Conservation (phyloP, 2,113 vertebrate species). For the Eulemur macaco region DNA sequence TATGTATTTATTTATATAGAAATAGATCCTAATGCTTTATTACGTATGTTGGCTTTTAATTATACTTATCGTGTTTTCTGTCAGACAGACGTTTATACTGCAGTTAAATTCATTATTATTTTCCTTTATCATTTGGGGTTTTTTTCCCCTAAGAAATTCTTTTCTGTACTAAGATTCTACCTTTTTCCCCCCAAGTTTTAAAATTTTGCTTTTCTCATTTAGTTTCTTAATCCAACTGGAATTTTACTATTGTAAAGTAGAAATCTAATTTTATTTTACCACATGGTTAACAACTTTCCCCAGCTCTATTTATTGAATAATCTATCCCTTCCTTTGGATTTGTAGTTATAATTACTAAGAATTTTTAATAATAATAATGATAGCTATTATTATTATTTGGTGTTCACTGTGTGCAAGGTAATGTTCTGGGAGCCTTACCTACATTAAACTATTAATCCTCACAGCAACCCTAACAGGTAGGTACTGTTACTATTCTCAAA, state of each 20-base stretch:
- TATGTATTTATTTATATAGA: not conserved
- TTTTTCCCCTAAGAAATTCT: not conserved
- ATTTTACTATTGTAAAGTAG: not conserved
- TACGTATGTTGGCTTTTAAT: not conserved
- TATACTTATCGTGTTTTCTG: constrained; percentile 4
- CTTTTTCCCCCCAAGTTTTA: not conserved
- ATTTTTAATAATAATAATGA: not conserved
- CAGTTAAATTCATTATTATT: not conserved
- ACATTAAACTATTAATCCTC: not conserved
- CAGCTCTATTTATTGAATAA: not conserved
- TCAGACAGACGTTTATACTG: not conserved
- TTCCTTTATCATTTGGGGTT: not conserved
- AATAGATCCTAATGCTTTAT: not conserved
- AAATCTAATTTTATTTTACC: not conserved
- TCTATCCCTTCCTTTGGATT: not conserved
- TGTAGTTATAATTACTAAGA: not conserved
- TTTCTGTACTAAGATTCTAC: not conserved
- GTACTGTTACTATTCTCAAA: not conserved
- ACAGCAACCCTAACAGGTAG: not conserved
- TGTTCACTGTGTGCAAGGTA: not conserved
- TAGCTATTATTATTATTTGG: not conserved
- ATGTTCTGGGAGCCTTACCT: not conserved
- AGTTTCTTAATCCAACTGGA: not conserved
- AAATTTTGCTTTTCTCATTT: constrained; percentile 5
- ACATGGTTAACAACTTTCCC: not conserved